A percentile compares a stretch with the other conserved stretches of the same genome.
phyloP scores from a whole-genome alignment of 2,797 vertebrate species.

The Percopsis omiscomaycus region DNA sequence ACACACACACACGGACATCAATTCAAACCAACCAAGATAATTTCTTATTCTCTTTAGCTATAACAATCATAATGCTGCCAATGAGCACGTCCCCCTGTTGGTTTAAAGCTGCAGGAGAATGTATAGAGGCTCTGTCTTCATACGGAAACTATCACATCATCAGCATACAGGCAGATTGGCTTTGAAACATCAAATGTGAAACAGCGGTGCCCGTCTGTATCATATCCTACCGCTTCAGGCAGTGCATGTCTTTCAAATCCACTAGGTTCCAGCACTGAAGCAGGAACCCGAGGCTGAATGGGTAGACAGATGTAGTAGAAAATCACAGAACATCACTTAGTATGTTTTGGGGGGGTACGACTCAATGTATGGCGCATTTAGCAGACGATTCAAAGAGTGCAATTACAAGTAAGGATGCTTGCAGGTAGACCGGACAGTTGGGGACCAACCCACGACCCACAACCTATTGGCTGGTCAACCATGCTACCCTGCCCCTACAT shows the following conservation, averaged over 20 bases:
- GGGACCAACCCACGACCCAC: too few relatives aligned
- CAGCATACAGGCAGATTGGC: slow-evolving; percentile 17
- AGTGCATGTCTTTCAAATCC: slow-evolving; percentile 23
- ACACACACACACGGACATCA: neutral
- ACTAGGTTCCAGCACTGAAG: slow-evolving; percentile 9
- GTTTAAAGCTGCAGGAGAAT: slow-evolving; percentile 21
- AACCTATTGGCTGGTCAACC: too few relatives aligned
- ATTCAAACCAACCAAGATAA: slow-evolving; percentile 7
- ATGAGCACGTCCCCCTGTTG: slow-evolving; percentile 9
- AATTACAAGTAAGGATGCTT: too few relatives aligned
- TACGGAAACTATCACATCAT: slow-evolving; percentile 10
- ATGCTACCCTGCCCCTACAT: too few relatives aligned
- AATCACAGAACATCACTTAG: neutral
- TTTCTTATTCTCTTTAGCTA: neutral
- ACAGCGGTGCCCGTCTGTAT: slow-evolving; percentile 28
- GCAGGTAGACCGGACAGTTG: too few relatives aligned
- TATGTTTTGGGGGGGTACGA: neutral
- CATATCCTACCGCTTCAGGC: slow-evolving; percentile 40
- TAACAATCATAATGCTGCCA: neutral
- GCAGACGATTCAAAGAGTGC: too few relatives aligned
- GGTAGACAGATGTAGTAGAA: neutral
- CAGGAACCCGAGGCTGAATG: slow-evolving; percentile 2
- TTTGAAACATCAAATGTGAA: slow-evolving; percentile 50
- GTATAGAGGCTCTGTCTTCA: slow-evolving; percentile 5
- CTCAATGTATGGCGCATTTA: neutral